Base-by-base conservation (phyloP, 2,113 vertebrate genomes). In the Chroicocephalus ridibundus region DNA sequence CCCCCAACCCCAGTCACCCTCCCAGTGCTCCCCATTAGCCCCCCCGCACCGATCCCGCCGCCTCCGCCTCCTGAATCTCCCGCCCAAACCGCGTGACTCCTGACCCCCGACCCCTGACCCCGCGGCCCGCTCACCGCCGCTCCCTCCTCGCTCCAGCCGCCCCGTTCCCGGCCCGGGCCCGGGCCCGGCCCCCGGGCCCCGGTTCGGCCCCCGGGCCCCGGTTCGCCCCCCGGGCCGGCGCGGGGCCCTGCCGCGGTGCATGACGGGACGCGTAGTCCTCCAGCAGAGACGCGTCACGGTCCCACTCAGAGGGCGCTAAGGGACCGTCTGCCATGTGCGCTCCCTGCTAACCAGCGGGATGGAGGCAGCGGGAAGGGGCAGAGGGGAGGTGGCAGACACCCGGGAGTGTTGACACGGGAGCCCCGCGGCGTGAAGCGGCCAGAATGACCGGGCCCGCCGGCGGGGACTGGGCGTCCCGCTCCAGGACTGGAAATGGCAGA, bases 381-480 rank as follows among this genome's bases (percentile, higher is more conserved):
- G 32, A 6, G 14, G 25, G 5, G 9, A 31, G 14, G 65, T 17
- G 22, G 44, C 31, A 14, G 21, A 10, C 31, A 2, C 6, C 40
- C 20, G 20, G 5, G 6, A 44, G 14, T 10, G 19, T 8, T 46
- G 13, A 3, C 9, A 32, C 1, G 9, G 29, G 5, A 10, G 9
- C 13, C 18, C 13, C 20, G 13, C 42, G 2, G 20, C 22, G 64
- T 14, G 42, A 34, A 21, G 42, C 31, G 66, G 22, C 11, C 21
- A 5, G 44, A 3, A 15, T 27, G 25, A 38, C 68, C n/a, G 47
- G 6, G 13, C 40, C 32, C 17, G 17, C 4, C 29, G 21, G 36
- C 16, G 3, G 6, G 36, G 8, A 4, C 2, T 5, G 5, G 24
- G 1, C 42, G 19, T 4, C 18, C 27, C 14, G 0, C 13, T 2